These are phyloP conservation scores for Clarias fuscus DNA, from an alignment of 2,797 vertebrate species.

Conservation along the genomic window DNA sequence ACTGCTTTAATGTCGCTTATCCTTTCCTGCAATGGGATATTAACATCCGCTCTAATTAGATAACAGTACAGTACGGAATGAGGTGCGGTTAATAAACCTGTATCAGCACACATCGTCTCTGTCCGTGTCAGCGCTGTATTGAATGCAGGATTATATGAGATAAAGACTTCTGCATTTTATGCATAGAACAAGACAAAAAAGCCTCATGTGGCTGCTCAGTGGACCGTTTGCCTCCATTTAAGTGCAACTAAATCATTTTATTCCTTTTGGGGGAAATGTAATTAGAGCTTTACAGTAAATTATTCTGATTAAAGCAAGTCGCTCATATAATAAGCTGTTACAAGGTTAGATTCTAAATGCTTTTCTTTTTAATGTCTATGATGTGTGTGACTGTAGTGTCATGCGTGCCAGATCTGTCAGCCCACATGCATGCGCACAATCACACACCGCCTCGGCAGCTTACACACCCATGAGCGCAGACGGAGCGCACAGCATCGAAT, in stretches of 20 bases:
- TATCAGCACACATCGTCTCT: background rate
- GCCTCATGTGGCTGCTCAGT: conserved; percentile 31
- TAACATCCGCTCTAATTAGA: conserved; percentile 9
- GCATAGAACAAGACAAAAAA: conserved; percentile 33
- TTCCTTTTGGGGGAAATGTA: conserved; percentile 18
- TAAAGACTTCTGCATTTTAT: conserved; percentile 34
- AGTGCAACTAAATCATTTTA: conserved; percentile 29
- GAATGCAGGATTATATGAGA: conserved; percentile 16
- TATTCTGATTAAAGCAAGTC: conserved; percentile 15
- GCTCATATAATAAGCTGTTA: conserved; percentile 13
- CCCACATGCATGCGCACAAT: conserved; percentile 24
- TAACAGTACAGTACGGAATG: background rate
- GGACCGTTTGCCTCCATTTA: conserved; percentile 19
- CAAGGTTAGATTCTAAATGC: conserved; percentile 14
- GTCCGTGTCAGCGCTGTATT: background rate
- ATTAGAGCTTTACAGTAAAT: conserved; percentile 36
- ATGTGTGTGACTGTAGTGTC: conserved; percentile 44
- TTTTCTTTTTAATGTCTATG: conserved; percentile 31
- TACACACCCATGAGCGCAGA: conserved; percentile 31
- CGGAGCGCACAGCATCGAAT: conserved; percentile 1
- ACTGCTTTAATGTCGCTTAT: background rate
- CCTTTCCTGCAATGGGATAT: conserved; percentile 7
- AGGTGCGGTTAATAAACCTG: conserved; percentile 19
- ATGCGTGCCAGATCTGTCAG: conserved; percentile 33
- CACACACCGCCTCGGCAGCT: conserved; percentile 33